phyloP scores from a whole-genome alignment of 2,888 invertebrate species.

The Nomada fucata region DNA sequence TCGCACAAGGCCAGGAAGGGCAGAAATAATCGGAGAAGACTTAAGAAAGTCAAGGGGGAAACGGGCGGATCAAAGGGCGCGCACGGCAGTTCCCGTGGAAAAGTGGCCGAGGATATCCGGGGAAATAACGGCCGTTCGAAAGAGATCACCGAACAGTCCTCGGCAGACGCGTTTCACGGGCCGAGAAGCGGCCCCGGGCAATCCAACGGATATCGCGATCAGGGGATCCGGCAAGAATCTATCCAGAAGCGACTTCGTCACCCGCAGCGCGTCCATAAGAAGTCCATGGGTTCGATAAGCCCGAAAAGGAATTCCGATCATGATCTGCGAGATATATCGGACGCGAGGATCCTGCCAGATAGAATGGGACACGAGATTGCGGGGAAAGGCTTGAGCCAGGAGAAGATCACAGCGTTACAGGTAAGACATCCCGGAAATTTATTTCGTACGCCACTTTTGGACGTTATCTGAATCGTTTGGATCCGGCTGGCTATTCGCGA shows the following conservation, averaged over 20 bases:
- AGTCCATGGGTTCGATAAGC: conserved; percentile 52
- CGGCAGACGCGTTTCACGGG: conserved; percentile 17
- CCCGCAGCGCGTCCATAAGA: conserved; percentile 55
- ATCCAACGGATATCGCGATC: conserved; percentile 48
- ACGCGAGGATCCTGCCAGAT: conserved; percentile 39
- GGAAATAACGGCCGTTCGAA: conserved; percentile 36
- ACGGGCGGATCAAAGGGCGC: conserved; percentile 52
- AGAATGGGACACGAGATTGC: conserved; percentile 26
- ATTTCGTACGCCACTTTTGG: not conserved
- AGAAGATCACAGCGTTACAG: conserved; percentile 36
- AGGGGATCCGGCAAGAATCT: conserved; percentile 39
- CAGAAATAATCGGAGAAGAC: conserved; percentile 52
- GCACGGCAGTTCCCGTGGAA: conserved; percentile 33
- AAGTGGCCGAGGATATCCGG: conserved; percentile 27
- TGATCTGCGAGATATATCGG: conserved; percentile 50
- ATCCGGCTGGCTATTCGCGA: no score
- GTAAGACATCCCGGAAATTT: conserved; percentile 29
- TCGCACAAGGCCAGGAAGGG: conserved; percentile 52
- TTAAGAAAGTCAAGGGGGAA: conserved; percentile 55
- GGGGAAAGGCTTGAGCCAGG: conserved; percentile 38
- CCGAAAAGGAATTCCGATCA: conserved; percentile 40
- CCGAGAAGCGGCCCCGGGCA: conserved; percentile 33
- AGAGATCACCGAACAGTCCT: conserved; percentile 39
- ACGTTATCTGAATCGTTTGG: conserved; percentile 1
- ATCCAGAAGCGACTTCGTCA: conserved; percentile 59